phyloP scores from a whole-genome alignment of 2,113 vertebrate species.

The Campylomormyrus tamandua region DNA sequence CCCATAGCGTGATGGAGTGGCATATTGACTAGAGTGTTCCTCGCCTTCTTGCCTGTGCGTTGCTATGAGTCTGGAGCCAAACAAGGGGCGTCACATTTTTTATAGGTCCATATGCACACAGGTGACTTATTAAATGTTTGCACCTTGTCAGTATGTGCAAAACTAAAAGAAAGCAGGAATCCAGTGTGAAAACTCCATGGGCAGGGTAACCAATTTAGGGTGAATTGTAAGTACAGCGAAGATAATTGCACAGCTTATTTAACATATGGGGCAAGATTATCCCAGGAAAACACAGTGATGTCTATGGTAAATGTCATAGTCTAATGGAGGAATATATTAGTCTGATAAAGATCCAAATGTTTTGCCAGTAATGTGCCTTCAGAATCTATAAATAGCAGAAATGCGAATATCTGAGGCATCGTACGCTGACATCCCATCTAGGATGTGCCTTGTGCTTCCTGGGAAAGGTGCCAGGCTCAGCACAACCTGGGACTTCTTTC shows the following conservation, averaged over 20 bases:
- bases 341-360: neutral
- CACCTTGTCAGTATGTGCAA: no score
- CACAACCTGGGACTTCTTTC: neutral
- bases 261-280: neutral
- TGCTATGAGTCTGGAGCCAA: neutral
- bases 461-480: neutral
- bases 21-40: neutral
- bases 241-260: neutral
- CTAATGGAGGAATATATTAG: neutral
- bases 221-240: neutral
- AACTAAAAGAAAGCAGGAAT: neutral
- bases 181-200: neutral
- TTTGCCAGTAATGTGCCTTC: neutral
- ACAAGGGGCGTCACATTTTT: neutral
- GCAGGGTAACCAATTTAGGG: neutral
- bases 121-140: neutral
- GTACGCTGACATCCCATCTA: neutral
- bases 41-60: neutral
- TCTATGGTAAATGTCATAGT: neutral
- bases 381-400: neutral
- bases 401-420: neutral
- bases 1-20: neutral
- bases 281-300: neutral
- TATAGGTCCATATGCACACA: neutral
- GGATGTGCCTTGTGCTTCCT: neutral